Evolutionary conservation across 2,797 vertebrate species (phyloP), one percentile per base, ranked within the genome.

Genomic region (Ceyx erithaca): DNA sequence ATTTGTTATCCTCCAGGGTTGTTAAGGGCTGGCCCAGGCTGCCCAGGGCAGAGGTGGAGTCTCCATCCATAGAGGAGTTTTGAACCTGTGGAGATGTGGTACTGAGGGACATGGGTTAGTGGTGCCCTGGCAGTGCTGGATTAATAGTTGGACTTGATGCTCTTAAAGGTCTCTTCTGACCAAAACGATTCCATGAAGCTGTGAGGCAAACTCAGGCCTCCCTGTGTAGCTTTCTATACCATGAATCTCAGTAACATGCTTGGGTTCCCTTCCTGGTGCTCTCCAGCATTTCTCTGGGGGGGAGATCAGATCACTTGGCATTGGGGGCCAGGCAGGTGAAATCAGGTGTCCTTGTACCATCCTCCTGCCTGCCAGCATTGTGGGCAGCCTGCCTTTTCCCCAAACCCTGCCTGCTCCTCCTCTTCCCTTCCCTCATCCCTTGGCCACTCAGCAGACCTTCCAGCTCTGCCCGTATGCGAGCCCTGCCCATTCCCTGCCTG

Each of bases 321-420:
- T 35, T 3, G 12, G 31, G 21, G 55, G n/a, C 55, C 31, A 25
- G 31, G 13, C 21, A 22, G 37, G 59, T 28, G 26, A 67, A 83
- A 33, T 19, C 40, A 21, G 19, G 14, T 0, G 0, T 63, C 15
- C 40, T 35, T 12, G 7, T 48, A 3, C 25, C 7, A 0, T 72
- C 68, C 7, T 28, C 51, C 76, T 54, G 35, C 58, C 18, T n/a
- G 31, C 40, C 2, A 5, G 45, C 31, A 58, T 71, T 77, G 64
- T 37, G 87, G 76, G 63, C 82, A 76, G 6, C 57, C 43, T 80
- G 75, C 30, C 55, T 67, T 63, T 69, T 66, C 45, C 55, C 30
- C 30, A 26, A 28, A 45, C 68, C 37, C 30, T 49, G 11, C 48
- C 62, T 49, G 31, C 66, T 85, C 7, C 0, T 89, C 66, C 66